These are phyloP conservation scores for Passerina amoena DNA, from an alignment of 2,113 vertebrate genomes.

Conservation along the genomic window DNA sequence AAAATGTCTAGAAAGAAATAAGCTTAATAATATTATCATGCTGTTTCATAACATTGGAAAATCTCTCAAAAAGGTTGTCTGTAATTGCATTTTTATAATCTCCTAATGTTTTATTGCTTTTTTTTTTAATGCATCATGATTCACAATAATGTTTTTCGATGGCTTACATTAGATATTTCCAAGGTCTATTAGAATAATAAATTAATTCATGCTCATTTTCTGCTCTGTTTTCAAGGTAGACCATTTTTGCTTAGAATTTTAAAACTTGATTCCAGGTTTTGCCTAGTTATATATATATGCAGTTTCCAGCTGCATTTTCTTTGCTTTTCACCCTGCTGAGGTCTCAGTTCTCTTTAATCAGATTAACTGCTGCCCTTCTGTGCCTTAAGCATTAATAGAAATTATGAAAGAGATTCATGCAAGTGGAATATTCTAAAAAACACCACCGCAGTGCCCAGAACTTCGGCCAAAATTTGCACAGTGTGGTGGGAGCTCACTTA, in stretches of 20 bases:
- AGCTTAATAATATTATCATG: background rate
- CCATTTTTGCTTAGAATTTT: background rate
- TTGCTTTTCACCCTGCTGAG: background rate
- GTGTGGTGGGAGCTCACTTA: background rate
- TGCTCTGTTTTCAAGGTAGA: background rate
- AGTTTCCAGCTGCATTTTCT: background rate
- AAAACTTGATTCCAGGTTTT: background rate
- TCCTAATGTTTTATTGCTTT: background rate
- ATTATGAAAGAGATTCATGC: background rate
- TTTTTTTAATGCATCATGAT: background rate
- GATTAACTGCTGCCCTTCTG: background rate
- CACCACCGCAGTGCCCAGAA: background rate
- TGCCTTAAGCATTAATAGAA: background rate
- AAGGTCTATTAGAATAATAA: background rate
- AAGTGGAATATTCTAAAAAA: background rate
- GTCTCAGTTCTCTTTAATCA: background rate
- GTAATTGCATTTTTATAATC: background rate
- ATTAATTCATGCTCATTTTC: background rate
- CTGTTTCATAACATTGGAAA: background rate
- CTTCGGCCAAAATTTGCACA: background rate
- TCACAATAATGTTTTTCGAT: background rate
- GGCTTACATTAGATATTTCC: background rate
- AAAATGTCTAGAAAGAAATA: background rate
- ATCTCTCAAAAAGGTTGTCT: background rate
- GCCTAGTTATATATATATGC: background rate